phyloP scores from a whole-genome alignment of 2,888 invertebrate genomes.

The Baccha elongata region DNA sequence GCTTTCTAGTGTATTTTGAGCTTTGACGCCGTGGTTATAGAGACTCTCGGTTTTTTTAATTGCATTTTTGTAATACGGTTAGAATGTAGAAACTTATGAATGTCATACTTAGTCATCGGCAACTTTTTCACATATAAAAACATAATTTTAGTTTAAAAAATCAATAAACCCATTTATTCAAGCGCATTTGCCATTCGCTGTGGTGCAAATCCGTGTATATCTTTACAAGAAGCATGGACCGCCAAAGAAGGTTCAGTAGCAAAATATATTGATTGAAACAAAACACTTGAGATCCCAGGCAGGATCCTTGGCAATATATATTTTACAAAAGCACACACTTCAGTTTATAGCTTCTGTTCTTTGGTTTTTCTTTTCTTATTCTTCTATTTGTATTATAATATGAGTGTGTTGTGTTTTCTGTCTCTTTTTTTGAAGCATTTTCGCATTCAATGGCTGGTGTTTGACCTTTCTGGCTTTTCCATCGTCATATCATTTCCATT shows the following conservation, averaged over 20 bases:
- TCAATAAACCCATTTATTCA: no score
- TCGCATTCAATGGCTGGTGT: constrained; percentile 67
- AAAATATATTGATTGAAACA: constrained; percentile 55
- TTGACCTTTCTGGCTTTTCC: constrained; percentile 64
- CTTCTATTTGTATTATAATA: constrained; percentile 8
- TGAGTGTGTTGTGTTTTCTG: constrained; percentile 17
- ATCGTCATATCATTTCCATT: constrained; percentile 11
- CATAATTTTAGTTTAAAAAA: no score
- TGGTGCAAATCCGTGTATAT: not conserved
- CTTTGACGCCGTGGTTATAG: no score
- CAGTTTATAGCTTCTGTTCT: constrained; percentile 33
- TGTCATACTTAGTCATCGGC: no score
- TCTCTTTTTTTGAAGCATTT: constrained; percentile 25
- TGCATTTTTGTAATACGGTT: no score
- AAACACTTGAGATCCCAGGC: constrained; percentile 36
- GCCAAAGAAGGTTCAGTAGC: constrained; percentile 24
- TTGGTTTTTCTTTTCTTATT: not conserved
- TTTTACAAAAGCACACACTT: constrained; percentile 19
- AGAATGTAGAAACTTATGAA: no score
- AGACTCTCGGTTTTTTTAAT: no score
- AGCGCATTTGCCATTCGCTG: no score
- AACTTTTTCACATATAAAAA: no score
- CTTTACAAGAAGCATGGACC: constrained; percentile 19
- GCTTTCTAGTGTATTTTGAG: no score
- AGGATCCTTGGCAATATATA: constrained; percentile 50